Evolutionary conservation across 2,113 vertebrate genomes (phyloP).

Genomic region (Cynocephalus volans): DNA sequence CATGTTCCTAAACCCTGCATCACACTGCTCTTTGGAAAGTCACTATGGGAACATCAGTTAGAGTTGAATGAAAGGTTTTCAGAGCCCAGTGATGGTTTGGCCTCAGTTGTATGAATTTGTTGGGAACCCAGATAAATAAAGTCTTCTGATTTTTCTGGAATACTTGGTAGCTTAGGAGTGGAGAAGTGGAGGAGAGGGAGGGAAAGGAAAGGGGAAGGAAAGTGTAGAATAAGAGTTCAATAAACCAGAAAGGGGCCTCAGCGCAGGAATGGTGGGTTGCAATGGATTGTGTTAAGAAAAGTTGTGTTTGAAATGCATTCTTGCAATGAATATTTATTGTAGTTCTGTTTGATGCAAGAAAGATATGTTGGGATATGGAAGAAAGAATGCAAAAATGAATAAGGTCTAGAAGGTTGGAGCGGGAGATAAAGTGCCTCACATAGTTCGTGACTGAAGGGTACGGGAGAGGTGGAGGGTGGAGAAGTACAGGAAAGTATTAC

Average conservation of each 20-base stretch:
- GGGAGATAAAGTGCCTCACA: neutral
- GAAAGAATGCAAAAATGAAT: neutral
- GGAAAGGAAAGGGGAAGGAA: neutral
- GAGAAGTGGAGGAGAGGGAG: neutral
- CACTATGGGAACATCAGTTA: neutral
- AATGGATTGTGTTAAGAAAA: conserved; percentile 41
- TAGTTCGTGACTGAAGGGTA: neutral
- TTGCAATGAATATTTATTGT: conserved; percentile 42
- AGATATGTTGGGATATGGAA: neutral
- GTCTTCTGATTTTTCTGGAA: conserved; percentile 43
- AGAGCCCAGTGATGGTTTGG: neutral
- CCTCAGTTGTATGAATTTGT: neutral
- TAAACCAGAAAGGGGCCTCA: neutral
- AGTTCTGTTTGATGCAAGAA: conserved; percentile 41
- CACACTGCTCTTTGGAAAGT: neutral
- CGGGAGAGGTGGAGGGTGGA: neutral
- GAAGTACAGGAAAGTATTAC: neutral
- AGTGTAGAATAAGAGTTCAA: neutral
- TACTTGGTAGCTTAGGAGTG: neutral
- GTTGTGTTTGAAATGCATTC: conserved; percentile 51
- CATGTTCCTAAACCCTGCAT: neutral
- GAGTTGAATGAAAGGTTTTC: conserved; percentile 18
- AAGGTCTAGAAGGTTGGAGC: neutral
- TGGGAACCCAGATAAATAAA: conserved; percentile 10
- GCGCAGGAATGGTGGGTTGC: neutral